phyloP scores from a whole-genome alignment of 2,113 vertebrate genomes.

The Panurus biarmicus region DNA sequence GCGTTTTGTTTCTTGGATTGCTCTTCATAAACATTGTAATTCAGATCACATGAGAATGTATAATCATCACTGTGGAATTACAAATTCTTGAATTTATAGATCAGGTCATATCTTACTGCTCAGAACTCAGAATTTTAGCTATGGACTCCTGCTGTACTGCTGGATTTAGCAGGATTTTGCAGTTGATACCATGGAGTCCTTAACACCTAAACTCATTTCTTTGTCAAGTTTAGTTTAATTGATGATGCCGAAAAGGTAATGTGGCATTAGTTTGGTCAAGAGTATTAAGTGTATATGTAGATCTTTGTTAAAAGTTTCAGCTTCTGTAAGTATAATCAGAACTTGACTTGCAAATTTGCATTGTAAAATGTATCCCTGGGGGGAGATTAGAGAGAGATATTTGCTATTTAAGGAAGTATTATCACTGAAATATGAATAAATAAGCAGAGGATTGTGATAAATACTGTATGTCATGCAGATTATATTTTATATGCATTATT shows the following conservation, averaged over 20 bases:
- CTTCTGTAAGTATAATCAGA: background rate
- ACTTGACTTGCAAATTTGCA: background rate
- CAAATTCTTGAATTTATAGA: background rate
- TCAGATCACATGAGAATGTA: background rate
- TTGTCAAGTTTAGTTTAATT: background rate
- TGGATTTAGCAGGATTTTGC: background rate
- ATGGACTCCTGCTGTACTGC: background rate
- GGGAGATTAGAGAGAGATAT: background rate
- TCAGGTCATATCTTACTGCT: background rate
- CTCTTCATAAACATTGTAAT: background rate
- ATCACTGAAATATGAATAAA: background rate
- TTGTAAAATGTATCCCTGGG: background rate
- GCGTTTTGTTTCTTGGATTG: background rate
- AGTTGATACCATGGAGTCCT: background rate
- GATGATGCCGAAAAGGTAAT: background rate
- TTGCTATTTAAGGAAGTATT: background rate
- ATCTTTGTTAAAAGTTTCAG: background rate
- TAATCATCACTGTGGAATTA: background rate
- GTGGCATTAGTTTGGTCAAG: background rate
- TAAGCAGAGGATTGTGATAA: background rate
- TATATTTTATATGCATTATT: background rate
- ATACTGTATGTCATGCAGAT: background rate
- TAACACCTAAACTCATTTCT: background rate
- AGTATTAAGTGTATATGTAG: background rate
- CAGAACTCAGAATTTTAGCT: background rate